Percentiles rank a stretch among this genome's conserved stretches.
phyloP scores from a whole-genome alignment of 2,888 invertebrate species.

The Meganola albula region DNA sequence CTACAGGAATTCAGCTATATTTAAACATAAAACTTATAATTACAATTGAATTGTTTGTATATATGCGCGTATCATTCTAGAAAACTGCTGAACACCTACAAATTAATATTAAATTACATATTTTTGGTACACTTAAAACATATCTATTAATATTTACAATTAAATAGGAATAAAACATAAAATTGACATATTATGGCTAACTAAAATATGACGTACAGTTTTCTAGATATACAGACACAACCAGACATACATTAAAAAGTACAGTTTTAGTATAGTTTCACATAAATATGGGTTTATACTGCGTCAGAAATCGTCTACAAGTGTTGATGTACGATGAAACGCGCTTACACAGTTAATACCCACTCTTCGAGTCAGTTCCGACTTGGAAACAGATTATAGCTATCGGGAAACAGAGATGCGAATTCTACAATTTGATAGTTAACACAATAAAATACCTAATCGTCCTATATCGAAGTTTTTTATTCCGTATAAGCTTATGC shows the following conservation, averaged over 20 bases:
- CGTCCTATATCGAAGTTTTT: too few relatives aligned
- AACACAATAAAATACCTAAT: too few relatives aligned
- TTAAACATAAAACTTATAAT: conserved; percentile 24
- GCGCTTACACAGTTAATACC: too few relatives aligned
- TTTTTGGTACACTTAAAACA: conserved; percentile 5
- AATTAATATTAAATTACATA: not conserved
- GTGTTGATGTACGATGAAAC: too few relatives aligned
- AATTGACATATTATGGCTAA: not conserved
- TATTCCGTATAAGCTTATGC: too few relatives aligned
- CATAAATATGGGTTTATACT: too few relatives aligned
- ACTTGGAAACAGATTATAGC: too few relatives aligned
- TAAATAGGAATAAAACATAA: not conserved
- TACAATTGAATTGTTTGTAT: conserved; percentile 10
- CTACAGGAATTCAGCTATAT: conserved; percentile 28
- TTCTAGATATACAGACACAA: conserved; percentile 4
- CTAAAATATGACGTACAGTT: not conserved
- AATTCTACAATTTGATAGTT: too few relatives aligned
- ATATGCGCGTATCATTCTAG: conserved; percentile 1
- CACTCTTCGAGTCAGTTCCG: too few relatives aligned
- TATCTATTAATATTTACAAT: conserved; percentile 16
- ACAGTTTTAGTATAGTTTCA: too few relatives aligned
- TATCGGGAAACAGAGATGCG: too few relatives aligned
- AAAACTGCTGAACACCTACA: conserved; percentile 5
- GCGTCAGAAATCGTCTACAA: too few relatives aligned
- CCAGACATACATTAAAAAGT: not conserved